Percentiles rank a stretch among this genome's conserved stretches.
Conservation (phyloP, 2,797 vertebrate genomes). For the Sparus aurata region DNA sequence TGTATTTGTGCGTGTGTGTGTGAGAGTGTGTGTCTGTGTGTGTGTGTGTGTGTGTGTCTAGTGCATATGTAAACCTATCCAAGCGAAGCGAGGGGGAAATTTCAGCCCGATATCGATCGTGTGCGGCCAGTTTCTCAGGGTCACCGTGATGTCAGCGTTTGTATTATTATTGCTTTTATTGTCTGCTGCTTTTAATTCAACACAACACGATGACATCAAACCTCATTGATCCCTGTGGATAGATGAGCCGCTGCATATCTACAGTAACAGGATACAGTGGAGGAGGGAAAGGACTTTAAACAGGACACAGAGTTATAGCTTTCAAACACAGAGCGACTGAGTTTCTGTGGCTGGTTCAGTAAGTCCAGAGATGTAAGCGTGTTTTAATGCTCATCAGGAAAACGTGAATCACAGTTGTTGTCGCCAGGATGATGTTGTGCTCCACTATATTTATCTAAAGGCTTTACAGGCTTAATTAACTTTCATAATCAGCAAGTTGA, state of each 20-base stretch:
- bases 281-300: neutral
- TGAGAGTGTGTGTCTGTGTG: neutral
- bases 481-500: no score
- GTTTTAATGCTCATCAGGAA: no score
- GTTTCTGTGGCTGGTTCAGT: no score
- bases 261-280: slow-evolving; percentile 36
- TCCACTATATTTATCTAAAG: no score
- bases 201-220: slow-evolving; percentile 67
- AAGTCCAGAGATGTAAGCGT: no score
- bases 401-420: no score
- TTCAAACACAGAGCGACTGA: no score
- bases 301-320: no score
- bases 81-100: slow-evolving; percentile 58
- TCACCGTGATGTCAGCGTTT: slow-evolving; percentile 78
- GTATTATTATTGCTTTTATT: slow-evolving; percentile 76
- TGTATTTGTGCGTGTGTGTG: slow-evolving; percentile 3
- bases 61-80: slow-evolving; percentile 68
- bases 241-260: slow-evolving; percentile 44
- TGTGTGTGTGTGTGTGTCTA: neutral
- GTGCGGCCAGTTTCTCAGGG: slow-evolving; percentile 58
- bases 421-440: no score
- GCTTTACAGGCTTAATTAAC: no score
- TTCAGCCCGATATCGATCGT: slow-evolving; percentile 67
- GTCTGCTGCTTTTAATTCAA: slow-evolving; percentile 70
- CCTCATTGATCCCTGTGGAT: slow-evolving; percentile 55